phyloP scores from a whole-genome alignment of 2,113 vertebrate genomes.

The Aythya baeri region DNA sequence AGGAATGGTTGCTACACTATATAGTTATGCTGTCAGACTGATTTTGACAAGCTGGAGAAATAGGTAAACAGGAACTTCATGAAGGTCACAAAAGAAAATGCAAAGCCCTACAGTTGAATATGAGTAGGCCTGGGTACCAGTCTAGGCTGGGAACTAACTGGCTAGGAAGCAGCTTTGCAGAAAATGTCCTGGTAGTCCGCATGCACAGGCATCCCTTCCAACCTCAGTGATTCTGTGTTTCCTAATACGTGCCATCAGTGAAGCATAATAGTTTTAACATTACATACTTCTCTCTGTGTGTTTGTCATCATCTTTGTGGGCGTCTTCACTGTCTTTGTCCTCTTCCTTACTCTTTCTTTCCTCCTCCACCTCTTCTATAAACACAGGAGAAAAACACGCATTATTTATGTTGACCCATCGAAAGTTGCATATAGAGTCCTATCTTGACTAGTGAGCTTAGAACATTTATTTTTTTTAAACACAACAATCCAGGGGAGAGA shows the following conservation, averaged over 20 bases:
- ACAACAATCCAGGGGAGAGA: background rate
- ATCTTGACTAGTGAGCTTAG: background rate
- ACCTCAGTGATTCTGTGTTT: background rate
- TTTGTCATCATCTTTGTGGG: slow-evolving; percentile 64
- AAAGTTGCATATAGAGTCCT: background rate
- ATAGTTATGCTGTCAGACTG: background rate
- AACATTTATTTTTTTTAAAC: background rate
- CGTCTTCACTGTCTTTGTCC: slow-evolving; percentile 54
- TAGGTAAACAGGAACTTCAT: background rate
- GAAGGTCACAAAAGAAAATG: background rate
- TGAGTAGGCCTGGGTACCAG: background rate
- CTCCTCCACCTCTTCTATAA: slow-evolving; percentile 53
- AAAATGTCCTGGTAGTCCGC: background rate
- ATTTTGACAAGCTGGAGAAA: background rate
- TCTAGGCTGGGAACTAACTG: background rate
- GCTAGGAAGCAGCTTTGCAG: background rate
- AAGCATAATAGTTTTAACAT: background rate
- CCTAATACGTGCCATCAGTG: background rate
- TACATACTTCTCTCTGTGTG: slow-evolving; percentile 73
- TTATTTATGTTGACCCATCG: background rate
- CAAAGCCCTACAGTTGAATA: background rate
- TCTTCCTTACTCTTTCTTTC: slow-evolving; percentile 46
- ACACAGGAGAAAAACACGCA: background rate
- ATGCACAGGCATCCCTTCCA: background rate
- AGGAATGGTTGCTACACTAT: background rate